These are phyloP conservation scores for Eupithecia centaureata DNA, from an alignment of 2,888 invertebrate genomes.

Conservation along the genomic window DNA sequence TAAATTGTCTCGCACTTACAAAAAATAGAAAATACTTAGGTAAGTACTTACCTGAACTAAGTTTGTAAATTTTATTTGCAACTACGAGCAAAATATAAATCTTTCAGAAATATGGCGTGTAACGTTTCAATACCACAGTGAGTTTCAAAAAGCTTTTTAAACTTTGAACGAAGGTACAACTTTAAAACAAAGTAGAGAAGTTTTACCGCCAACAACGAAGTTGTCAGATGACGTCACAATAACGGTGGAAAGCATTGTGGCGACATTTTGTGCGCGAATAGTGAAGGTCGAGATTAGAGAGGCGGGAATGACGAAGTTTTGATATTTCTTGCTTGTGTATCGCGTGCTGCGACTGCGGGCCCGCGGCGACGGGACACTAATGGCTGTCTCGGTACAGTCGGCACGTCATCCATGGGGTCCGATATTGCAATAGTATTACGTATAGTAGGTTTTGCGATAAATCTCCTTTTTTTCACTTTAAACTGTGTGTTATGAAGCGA, in stretches of 20 bases:
- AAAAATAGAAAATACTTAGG: too few relatives aligned
- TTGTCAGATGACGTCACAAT: slow-evolving; percentile 24
- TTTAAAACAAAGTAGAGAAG: slow-evolving; percentile 19
- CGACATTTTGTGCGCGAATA: slow-evolving; percentile 20
- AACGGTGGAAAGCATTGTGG: slow-evolving; percentile 17
- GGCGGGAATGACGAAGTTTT: slow-evolving; percentile 24
- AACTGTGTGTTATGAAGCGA: too few relatives aligned
- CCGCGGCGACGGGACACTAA: neutral
- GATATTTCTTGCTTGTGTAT: slow-evolving; percentile 29
- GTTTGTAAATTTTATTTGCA: neutral
- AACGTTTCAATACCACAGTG: too few relatives aligned
- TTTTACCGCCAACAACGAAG: slow-evolving; percentile 9
- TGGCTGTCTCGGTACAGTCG: too few relatives aligned
- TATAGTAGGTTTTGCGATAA: neutral
- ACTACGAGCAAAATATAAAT: neutral
- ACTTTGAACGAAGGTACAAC: neutral
- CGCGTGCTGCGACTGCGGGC: neutral
- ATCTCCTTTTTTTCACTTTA: too few relatives aligned
- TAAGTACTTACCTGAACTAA: neutral
- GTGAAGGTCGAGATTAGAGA: slow-evolving; percentile 19
- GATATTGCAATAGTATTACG: too few relatives aligned
- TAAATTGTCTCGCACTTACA: neutral
- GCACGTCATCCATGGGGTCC: too few relatives aligned
- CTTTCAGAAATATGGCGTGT: neutral
- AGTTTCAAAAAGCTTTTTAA: neutral